Conservation (phyloP, 37 sponge, comb jelly and placozoan genomes). For the Petrosia ficiformis region DNA sequence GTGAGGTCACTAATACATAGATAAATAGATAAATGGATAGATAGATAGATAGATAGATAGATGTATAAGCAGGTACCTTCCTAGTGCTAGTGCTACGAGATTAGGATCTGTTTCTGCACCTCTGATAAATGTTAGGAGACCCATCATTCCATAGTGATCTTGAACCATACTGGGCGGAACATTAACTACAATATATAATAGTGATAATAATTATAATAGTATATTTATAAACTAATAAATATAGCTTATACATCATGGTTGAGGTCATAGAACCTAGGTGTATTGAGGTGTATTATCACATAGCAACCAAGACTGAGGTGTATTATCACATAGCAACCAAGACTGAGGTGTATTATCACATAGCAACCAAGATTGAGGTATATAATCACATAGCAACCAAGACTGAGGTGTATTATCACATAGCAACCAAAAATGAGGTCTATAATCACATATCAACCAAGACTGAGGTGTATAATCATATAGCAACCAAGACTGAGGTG, state of each 20-base stretch:
- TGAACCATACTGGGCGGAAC: slow-evolving; percentile 97
- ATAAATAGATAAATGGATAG: too few species aligned
- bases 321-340: too few species aligned
- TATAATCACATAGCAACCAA: too few species aligned
- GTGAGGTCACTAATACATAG: slow-evolving; percentile 82
- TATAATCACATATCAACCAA: too few species aligned
- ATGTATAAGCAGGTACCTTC: slow-evolving; percentile 57
- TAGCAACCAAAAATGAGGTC: too few species aligned
- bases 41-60: background rate
- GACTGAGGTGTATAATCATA: too few species aligned
- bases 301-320: too few species aligned
- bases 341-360: too few species aligned
- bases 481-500: too few species aligned
- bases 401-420: too few species aligned
- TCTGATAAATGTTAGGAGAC: slow-evolving; percentile 93
- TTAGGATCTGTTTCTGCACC: slow-evolving; percentile 95
- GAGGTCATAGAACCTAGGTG: background rate
- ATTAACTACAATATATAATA: slow-evolving; percentile 49
- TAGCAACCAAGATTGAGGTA: too few species aligned
- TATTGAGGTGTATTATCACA: too few species aligned
- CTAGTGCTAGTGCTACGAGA: slow-evolving; percentile 92
- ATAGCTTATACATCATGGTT: background rate
- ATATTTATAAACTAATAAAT: background rate
- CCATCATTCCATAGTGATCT: slow-evolving; percentile 99
- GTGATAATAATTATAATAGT: background rate